phyloP scores from a whole-genome alignment of 37 sponge, comb jelly and placozoan genomes.

The Halichondria panicea region DNA sequence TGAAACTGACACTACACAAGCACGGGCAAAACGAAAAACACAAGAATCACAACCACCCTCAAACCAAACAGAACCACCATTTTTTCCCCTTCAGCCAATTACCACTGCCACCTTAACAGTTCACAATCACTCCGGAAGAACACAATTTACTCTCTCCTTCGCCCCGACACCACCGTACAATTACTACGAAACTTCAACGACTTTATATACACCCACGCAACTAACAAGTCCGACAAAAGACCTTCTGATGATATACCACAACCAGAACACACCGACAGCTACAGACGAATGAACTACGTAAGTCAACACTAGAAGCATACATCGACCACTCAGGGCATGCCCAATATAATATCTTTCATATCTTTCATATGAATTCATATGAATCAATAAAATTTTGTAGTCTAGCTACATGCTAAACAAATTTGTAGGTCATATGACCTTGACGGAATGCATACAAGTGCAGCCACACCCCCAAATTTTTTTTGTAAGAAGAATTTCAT shows the following conservation, averaged over 20 bases:
- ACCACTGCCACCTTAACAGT: background rate
- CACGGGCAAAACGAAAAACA: background rate
- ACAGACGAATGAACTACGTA: slow-evolving; percentile 15
- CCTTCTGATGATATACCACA: background rate
- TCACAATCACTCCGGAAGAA: background rate
- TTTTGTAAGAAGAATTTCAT: no score
- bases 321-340: background rate
- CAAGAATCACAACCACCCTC: background rate
- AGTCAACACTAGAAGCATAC: background rate
- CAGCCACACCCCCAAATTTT: no score
- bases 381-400: no score
- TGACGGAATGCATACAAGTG: no score
- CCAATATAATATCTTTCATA: no score
- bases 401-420: no score
- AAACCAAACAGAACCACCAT: slow-evolving; percentile 9
- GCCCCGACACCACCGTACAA: slow-evolving; percentile 5
- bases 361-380: no score
- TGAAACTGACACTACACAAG: background rate
- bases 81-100: slow-evolving; percentile 6
- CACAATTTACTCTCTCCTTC: slow-evolving; percentile 2
- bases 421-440: no score
- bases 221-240: background rate
- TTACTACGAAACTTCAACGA: background rate
- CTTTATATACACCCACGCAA: background rate
- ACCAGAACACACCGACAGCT: background rate